Evolutionary conservation across 2,113 vertebrate species (phyloP), one percentile per base, ranked within the genome.

Genomic region (Rhinopithecus roxellana): DNA sequence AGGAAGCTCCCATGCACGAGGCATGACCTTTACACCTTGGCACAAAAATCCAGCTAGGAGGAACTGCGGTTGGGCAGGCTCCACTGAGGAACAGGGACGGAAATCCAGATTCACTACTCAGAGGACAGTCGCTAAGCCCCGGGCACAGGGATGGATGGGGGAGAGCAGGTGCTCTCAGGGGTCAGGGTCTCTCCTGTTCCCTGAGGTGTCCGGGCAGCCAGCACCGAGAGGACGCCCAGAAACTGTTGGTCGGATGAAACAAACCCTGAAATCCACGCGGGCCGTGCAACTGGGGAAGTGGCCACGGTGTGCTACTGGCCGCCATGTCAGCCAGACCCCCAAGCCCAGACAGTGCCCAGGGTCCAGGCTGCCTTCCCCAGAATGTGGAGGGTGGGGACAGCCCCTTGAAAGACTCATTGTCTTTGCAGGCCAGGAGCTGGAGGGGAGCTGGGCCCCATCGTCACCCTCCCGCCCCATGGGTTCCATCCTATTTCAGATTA

Each of bases 21-120:
- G 11, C 1, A 3, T 14, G 1, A 4, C 13, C 22, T 6, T 32
- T 0, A 5, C 1, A 6, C 9, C 13, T 25, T 8, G 0, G 3
- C 23, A 12, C 45, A 14, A 22, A 81, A 57, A 79, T 13, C 89
- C 74, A 18, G 27, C 3, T 1, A 12, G 25, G 35, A 48, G 16
- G 55, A 13, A 5, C 18, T 22, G 14, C 5, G 27, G 27, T 27
- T 8, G 12, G 18, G 22, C 27, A 27, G 3, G 13, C n/a, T 20
- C 74, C 1, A 0, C 35, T 0, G 17, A 40, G 32, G 17, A 43
- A 38, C 80, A 80, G 75, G 6, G 23, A 14, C 6, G 11, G 48
- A 8, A 70, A 4, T 30, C n/a, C 7, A 3, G 18, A 27, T 3
- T 8, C 48, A 9, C 30, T 8, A 22, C 40, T 43, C 17, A 9